Evolutionary conservation across 2,888 invertebrate genomes (phyloP).

Genomic region (Amphipyra berbera): DNA sequence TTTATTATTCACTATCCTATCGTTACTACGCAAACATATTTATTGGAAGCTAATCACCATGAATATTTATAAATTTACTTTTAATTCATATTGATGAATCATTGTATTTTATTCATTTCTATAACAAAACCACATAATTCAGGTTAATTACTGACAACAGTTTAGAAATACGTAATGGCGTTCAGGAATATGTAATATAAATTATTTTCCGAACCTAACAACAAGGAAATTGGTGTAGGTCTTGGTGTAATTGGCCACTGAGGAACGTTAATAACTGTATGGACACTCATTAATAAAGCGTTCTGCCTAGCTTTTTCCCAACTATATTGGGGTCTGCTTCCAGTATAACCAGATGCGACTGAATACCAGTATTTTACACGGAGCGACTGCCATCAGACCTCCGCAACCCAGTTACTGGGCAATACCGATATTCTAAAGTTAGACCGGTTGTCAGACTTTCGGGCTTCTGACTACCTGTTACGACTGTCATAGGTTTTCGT

Average conservation of each 20-base stretch:
- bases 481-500: no score
- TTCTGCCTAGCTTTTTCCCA: no score
- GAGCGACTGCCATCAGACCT: no score
- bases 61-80: conserved; percentile 34
- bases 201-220: conserved; percentile 9
- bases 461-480: no score
- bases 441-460: no score
- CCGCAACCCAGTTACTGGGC: no score
- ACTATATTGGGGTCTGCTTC: no score
- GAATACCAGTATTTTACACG: no score
- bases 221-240: neutral
- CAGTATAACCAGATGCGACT: no score
- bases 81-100: conserved; percentile 23
- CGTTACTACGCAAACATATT: conserved; percentile 43
- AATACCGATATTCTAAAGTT: no score
- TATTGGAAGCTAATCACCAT: conserved; percentile 41
- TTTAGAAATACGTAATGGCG: conserved; percentile 17
- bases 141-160: neutral
- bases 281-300: no score
- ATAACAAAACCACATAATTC: conserved; percentile 34
- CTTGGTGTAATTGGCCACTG: neutral
- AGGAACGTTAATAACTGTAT: no score
- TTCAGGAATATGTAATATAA: conserved; percentile 5
- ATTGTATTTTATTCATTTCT: conserved; percentile 12
- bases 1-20: conserved; percentile 37